phyloP scores from a whole-genome alignment of 2,113 vertebrate genomes.

The Irena cyanogastra region DNA sequence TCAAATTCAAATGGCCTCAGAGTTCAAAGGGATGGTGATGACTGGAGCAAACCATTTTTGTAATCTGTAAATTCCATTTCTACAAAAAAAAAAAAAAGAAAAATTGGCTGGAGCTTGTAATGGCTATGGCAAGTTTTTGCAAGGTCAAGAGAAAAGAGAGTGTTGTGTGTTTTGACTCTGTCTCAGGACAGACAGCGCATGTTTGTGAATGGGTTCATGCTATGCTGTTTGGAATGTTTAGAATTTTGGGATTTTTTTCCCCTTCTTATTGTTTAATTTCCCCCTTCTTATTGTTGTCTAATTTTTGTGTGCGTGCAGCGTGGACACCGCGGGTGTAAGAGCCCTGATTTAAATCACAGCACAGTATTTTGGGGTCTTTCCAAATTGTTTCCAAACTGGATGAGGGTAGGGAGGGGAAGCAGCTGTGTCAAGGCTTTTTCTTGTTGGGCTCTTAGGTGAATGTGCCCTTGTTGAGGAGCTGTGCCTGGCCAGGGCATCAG shows the following conservation, averaged over 20 bases:
- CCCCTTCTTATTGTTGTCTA: background rate
- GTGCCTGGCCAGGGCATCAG: background rate
- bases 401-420: background rate
- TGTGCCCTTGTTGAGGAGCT: rapidly evolving
- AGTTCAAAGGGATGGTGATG: conserved; percentile 58
- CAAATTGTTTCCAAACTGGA: background rate
- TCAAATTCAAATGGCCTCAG: conserved; percentile 38
- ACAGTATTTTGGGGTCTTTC: background rate
- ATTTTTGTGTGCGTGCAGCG: background rate
- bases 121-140: conserved; percentile 24
- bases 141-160: conserved; percentile 32
- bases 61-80: conserved; percentile 56
- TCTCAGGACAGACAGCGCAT: background rate
- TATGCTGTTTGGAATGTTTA: background rate
- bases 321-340: background rate
- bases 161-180: background rate
- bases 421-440: rapidly evolving
- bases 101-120: background rate
- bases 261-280: background rate
- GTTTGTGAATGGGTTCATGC: background rate
- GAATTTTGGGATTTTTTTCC: background rate
- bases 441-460: background rate
- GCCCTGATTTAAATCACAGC: background rate
- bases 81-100: background rate
- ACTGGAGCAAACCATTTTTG: conserved; percentile 55